Evolutionary conservation across 2,113 vertebrate genomes (phyloP), one percentile per base, ranked within the genome.

Genomic region (Hepsetus odoe): DNA sequence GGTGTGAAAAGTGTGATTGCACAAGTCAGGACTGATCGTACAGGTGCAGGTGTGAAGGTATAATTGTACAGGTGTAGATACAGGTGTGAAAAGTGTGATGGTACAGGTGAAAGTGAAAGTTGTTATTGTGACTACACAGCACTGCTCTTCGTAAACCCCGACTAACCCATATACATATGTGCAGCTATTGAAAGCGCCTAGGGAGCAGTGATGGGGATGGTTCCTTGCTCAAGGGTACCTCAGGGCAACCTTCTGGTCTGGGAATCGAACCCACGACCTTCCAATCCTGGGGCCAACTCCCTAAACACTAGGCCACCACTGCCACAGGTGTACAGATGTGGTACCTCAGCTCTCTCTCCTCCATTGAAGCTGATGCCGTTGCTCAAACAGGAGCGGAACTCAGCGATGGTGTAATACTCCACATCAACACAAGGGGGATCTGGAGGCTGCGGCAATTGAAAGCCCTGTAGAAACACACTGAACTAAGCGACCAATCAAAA

Each of bases 351-450:
- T 88, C 97, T 99, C 86, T 99, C 96, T 91, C 97, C 97, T 67
- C 97, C 97, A 61, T 92, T 95, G 86, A 99, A 99, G 84, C 96
- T 99, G 93, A 99, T 99, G 56, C 97, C 97, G 49, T 99, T 97
- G 9, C 96, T 96, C 82, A 99, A 97, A 42, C 95, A 96, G 0
- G 97, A 99, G 90, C 98, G 96, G 91, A 99, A 99, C 82, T 98
- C 97, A 2, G 97, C 97, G 67, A 99, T 98, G 22, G 97, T 99
- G 94, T 99, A 99, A 88, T 99, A 99, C 89, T 99, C 97, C 38
- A 96, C 96, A 94, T 98, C 96, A 69, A 99, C 97, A 0, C 95
- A 95, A 88, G 97, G 97, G 82, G 97, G 95, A 91, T 97, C 97
- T 82, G 97, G 97, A 4, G 96, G 97, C 80, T 98, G 97, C 0